Evolutionary conservation across 2,113 vertebrate species (phyloP).

Genomic region (Spea bombifrons): DNA sequence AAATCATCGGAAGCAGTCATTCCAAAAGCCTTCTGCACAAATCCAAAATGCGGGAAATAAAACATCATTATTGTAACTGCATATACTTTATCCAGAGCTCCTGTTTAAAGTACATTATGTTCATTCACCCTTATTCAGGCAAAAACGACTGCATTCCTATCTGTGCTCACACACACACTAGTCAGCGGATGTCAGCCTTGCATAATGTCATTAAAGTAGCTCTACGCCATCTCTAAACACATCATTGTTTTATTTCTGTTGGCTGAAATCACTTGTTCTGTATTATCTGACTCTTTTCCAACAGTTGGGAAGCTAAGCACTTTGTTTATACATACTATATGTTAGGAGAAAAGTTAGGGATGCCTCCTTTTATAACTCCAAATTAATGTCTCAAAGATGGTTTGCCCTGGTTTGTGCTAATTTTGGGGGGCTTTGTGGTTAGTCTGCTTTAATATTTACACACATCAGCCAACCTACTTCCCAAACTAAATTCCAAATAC

Average conservation of each 20-base stretch:
- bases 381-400: neutral
- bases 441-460: neutral
- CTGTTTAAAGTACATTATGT: neutral
- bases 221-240: neutral
- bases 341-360: neutral
- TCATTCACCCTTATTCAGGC: constrained; percentile 1
- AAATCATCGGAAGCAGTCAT: too few relatives aligned
- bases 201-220: neutral
- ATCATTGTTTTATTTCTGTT: constrained; percentile 2
- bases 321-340: constrained; percentile 5
- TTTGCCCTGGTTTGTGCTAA: neutral
- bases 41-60: neutral
- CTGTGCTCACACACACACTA: neutral
- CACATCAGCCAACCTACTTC: neutral
- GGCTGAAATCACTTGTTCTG: neutral
- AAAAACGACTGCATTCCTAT: neutral
- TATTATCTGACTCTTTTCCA: neutral
- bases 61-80: neutral
- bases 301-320: neutral
- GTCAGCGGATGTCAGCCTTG: neutral
- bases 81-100: neutral
- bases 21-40: neutral
- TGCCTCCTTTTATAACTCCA: neutral
- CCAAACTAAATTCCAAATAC: neutral
- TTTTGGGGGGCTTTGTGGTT: neutral